These are phyloP conservation scores for Anastrepha ludens DNA, from an alignment of 1,140 invertebrate genomes.

Conservation along the genomic window DNA sequence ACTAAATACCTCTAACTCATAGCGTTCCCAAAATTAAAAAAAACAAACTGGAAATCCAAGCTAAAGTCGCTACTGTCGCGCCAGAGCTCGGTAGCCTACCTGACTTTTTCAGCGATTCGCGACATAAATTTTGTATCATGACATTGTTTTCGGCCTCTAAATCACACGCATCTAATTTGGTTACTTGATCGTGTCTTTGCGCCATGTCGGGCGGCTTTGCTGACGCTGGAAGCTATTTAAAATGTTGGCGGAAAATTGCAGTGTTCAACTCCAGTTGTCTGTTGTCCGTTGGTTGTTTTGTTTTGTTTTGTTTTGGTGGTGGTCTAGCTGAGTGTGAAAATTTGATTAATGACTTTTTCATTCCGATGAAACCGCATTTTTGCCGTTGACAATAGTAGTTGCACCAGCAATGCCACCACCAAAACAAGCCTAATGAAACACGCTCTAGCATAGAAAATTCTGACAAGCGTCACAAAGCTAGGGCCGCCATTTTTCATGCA, in stretches of 20 bases:
- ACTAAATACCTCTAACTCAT: too few relatives aligned
- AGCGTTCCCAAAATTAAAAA: not conserved
- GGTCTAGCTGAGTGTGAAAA: not conserved
- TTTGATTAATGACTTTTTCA: conserved; percentile 49
- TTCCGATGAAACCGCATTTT: conserved; percentile 11
- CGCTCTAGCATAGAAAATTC: not conserved
- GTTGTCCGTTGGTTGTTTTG: not conserved
- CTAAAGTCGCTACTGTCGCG: not conserved
- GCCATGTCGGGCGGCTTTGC: not conserved
- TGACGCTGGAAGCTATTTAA: not conserved
- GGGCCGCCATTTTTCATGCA: not conserved
- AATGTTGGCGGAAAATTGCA: not conserved
- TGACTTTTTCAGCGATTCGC: not conserved
- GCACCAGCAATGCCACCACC: not conserved
- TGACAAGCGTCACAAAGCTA: not conserved
- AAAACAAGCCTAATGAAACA: not conserved
- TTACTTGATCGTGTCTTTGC: conserved; percentile 15
- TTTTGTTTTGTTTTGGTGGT: not conserved
- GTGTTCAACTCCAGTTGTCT: not conserved
- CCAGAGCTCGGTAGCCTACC: not conserved
- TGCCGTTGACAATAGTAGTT: not conserved
- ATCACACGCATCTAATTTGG: conserved; percentile 41
- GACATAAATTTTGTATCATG: conserved; percentile 6
- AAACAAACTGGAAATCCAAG: not conserved
- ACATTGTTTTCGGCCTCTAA: conserved; percentile 21